Conservation (phyloP, 2,113 vertebrate genomes). For the Melanotaenia duboulayi region DNA sequence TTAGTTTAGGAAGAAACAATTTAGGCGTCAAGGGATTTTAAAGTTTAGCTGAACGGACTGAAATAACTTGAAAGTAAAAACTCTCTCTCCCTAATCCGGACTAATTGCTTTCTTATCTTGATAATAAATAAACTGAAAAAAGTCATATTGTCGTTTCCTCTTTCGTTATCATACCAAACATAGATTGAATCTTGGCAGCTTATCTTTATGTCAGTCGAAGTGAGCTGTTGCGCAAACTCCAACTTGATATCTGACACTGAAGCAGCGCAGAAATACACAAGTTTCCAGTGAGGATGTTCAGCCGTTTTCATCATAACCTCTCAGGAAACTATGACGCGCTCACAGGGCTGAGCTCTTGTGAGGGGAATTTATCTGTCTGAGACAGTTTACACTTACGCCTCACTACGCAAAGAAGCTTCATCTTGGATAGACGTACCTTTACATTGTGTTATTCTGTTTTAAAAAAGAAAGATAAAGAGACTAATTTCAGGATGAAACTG, state of each 20-base stretch:
- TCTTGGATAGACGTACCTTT: background rate
- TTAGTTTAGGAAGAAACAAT: no score
- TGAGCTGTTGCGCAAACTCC: constrained; percentile 38
- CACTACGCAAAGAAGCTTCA: constrained; percentile 2
- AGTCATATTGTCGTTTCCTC: constrained; percentile 35
- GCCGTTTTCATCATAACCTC: constrained; percentile 31
- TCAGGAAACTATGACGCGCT: constrained; percentile 81
- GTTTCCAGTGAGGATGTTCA: constrained; percentile 73
- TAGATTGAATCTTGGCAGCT: constrained; percentile 21
- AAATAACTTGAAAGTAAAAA: no score
- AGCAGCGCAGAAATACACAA: constrained; percentile 39
- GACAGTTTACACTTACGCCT: constrained; percentile 16
- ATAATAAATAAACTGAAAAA: no score
- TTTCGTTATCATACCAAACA: background rate
- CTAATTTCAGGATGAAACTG: constrained; percentile 59
- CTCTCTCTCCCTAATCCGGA: no score
- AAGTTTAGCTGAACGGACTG: no score
- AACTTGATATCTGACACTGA: constrained; percentile 38
- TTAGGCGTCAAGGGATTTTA: no score
- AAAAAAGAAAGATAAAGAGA: background rate
- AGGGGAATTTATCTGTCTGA: constrained; percentile 32
- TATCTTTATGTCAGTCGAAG: constrained; percentile 34
- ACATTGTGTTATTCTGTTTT: background rate
- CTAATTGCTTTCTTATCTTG: no score
- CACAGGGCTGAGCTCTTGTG: constrained; percentile 71